Conservation (phyloP, 2,888 invertebrate genomes). For the Colletes collaris region DNA sequence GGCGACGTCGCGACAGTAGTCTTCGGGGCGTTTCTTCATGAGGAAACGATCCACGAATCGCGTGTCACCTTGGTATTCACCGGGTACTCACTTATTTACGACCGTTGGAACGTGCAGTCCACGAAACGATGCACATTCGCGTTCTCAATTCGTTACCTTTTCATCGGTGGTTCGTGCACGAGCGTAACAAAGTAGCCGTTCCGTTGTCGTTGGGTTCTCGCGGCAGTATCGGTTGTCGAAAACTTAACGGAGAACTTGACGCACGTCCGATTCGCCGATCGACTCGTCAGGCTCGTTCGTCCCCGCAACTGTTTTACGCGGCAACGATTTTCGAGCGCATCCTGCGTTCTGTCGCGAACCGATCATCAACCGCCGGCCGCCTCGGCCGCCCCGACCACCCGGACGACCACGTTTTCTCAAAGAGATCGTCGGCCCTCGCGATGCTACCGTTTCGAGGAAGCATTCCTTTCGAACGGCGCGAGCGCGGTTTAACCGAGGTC, state of each 20-base stretch:
- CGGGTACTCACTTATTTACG: constrained; percentile 13
- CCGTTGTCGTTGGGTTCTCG: too few relatives aligned
- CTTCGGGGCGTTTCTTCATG: constrained; percentile 2
- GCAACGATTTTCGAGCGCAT: neutral
- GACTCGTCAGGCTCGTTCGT: too few relatives aligned
- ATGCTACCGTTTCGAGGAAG: constrained; percentile 41
- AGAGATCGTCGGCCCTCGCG: constrained; percentile 2
- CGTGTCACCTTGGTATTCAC: constrained; percentile 19
- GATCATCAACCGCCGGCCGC: neutral
- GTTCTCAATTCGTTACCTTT: neutral
- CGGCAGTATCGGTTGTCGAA: too few relatives aligned
- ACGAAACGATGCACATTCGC: constrained; percentile 18
- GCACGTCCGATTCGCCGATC: too few relatives aligned
- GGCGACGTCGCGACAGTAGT: neutral
- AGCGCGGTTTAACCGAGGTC: constrained; percentile 28
- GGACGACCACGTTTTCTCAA: constrained; percentile 2
- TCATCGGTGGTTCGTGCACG: neutral
- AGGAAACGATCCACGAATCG: constrained; percentile 3
- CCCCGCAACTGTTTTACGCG: too few relatives aligned
- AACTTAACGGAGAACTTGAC: too few relatives aligned
- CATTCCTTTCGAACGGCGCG: constrained; percentile 40
- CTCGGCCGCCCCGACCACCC: too few relatives aligned
- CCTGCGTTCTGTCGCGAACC: neutral
- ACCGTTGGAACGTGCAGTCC: constrained; percentile 8
- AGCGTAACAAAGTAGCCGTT: neutral